Base-by-base conservation (phyloP, 2,888 invertebrate species). In the Heliconius aoede region DNA sequence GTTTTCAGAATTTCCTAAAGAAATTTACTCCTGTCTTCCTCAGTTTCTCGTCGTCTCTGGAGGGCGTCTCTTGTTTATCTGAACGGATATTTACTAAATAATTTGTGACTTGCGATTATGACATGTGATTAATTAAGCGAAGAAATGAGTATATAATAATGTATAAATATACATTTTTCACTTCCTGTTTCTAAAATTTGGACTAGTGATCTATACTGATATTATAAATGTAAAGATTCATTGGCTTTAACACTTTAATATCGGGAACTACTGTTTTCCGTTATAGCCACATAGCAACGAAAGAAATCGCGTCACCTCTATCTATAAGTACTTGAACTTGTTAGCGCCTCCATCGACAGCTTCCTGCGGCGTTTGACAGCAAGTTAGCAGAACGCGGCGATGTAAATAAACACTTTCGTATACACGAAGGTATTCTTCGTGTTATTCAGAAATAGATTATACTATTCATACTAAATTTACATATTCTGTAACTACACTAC, bases 251-350 rank as follows among this genome's bases (percentile, higher is more conserved):
- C n/a, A n/a, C n/a, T n/a, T n/a, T n/a, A n/a, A n/a, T n/a, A n/a
- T n/a, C n/a, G n/a, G 36, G 13, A 36, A 40, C 3, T 40, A 40
- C 36, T 40, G n/a, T n/a, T n/a, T n/a, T n/a, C n/a, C n/a, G n/a
- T n/a, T n/a, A n/a, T n/a, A n/a, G n/a, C n/a, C n/a, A n/a, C n/a
- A n/a, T n/a, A n/a, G n/a, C n/a, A n/a, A n/a, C n/a, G n/a, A n/a
- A n/a, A n/a, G 9, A 30, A 62, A 18, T 21, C 62, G 26, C 64
- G 9, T 61, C 36, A 61, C 30, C 51, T 60, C 40, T 55, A 78
- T 58, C 40, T 69, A 18, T 46, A 8, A 72, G 72, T 73, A 62
- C 76, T 76, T 76, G 73, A 71, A 78, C 64, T 74, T 65, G 71
- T 72, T 51, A 46, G n/a, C 69, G 51, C 30, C n/a, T 32, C 58